Evolutionary conservation across 2,113 vertebrate species (phyloP), one percentile per base, ranked within the genome.

Genomic region (Microcebus tavaratra): DNA sequence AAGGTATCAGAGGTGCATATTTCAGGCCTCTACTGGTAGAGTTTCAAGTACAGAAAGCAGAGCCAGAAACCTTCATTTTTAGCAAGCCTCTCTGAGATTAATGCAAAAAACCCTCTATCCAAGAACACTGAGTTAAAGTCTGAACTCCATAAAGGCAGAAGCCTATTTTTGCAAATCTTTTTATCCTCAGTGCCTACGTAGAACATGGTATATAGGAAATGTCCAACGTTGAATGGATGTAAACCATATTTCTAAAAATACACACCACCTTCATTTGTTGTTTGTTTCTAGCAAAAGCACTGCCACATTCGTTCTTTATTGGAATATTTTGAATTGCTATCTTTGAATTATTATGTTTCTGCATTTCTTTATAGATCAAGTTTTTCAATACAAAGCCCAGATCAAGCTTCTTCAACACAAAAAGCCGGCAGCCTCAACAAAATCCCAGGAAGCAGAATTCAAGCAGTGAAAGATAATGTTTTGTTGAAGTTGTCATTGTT

Each of bases 191-290:
- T 68, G 68, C 31, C 42, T 65, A 50, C 11, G 0, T 0, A 82
- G 36, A 42, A 34, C 36, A 57, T 20, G 29, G 61, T 21, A 6
- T 29, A 21, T 48, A 68, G 75, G 61, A 86, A 97, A 75, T 57
- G 29, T 83, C 63, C 39, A 72, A 86, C 8, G 20, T 29, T 48
- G 21, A 90, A 39, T 61, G 7, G 63, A 53, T 68, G 14, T 82
- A 96, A 94, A 88, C 59, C 3, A 0, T 29, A 88, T 94, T 88
- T 95, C 81, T 94, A 94, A 97, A 96, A 96, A 63, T 92, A 57
- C 6, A 88, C 3, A 75, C 15, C 67, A 90, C 67, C 86, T 94
- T 61, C 67, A 48, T 29, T 91, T 79, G n/a, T 21, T 55, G 57
- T 82, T 93, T 94, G 88, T 94, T 95, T 88, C 83, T 72, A 83